Base-by-base conservation (phyloP, 2,113 vertebrate genomes). In the Cyanoramphus novaezelandiae region DNA sequence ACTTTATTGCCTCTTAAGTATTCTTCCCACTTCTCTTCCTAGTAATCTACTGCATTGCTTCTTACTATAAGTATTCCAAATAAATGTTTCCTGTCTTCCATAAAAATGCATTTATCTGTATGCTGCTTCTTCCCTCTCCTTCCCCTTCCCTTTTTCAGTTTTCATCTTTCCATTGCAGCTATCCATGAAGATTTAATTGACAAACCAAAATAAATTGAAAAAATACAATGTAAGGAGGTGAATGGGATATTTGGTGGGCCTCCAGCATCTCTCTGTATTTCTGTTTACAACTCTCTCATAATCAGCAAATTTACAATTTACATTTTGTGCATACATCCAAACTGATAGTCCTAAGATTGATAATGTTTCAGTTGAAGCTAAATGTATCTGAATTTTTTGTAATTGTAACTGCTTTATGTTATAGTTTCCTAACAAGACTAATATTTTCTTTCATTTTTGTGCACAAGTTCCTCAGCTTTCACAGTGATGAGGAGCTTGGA, bases 401-500 rank as follows among this genome's bases (percentile, higher is more conserved):
- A 71, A 37, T 11, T 72, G 49, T 44, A 71, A 64, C 33, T 68
- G 28, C 6, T 82, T 87, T 69, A 27, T n/a, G 10, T 55, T 70
- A 3, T 44, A 28, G 82, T 77, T 92, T 69, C n/a, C 25, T 90
- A 86, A 92, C 0, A 0, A 86, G 29, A 72, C 25, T 65, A 88
- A 63, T 80, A 90, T 74, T 94, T 84, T 80, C 39, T 67, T 88
- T 92, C 19, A 44, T 69, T 88, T 94, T 88, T 84, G 37, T 46
- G 55, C 65, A 35, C 13, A 46, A 92, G 33, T 87, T 93, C 50
- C 19, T 71, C 5, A 5, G 39, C 27, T 90, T 92, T 86, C 41
- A 37, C 50, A 72, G 18, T 41, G 80, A 83, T 77, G 71, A 92
- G 59, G 53, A 91, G 5, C 46, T 83, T 77, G 63, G 37, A 81